Conservation (phyloP, 2,888 invertebrate genomes). For the Scaeva pyrastri region DNA sequence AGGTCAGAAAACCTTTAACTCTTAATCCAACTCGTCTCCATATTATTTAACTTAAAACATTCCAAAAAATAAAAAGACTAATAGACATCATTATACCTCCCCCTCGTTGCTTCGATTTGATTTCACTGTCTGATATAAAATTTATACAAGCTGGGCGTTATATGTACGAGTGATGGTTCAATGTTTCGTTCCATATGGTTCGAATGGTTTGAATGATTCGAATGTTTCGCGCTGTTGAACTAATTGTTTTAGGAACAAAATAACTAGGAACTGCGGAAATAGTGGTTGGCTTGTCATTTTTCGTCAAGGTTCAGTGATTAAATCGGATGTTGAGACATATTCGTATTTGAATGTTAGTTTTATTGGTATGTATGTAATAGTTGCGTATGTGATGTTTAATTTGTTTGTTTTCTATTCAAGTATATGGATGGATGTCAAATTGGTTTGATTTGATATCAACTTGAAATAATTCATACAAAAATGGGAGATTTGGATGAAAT, state of each 20-base stretch:
- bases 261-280: neutral
- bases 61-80: too few relatives aligned
- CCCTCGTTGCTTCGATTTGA: neutral
- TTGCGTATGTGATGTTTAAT: neutral
- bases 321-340: conserved; percentile 34
- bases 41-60: too few relatives aligned
- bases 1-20: neutral
- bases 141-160: conserved; percentile 18
- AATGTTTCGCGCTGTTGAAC: conserved; percentile 39
- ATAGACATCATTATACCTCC: too few relatives aligned
- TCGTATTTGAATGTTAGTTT: neutral
- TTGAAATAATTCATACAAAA: too few relatives aligned
- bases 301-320: conserved; percentile 64
- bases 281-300: conserved; percentile 35
- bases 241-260: conserved; percentile 30
- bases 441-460: too few relatives aligned
- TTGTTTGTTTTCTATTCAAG: too few relatives aligned
- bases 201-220: conserved; percentile 57
- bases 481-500: too few relatives aligned
- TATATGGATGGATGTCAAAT: too few relatives aligned
- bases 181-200: conserved; percentile 58
- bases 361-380: neutral
- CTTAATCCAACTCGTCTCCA: neutral
- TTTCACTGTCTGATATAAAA: neutral
- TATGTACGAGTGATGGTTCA: neutral